phyloP scores from a whole-genome alignment of 2,888 invertebrate genomes.

The Cerceris ruficornis region DNA sequence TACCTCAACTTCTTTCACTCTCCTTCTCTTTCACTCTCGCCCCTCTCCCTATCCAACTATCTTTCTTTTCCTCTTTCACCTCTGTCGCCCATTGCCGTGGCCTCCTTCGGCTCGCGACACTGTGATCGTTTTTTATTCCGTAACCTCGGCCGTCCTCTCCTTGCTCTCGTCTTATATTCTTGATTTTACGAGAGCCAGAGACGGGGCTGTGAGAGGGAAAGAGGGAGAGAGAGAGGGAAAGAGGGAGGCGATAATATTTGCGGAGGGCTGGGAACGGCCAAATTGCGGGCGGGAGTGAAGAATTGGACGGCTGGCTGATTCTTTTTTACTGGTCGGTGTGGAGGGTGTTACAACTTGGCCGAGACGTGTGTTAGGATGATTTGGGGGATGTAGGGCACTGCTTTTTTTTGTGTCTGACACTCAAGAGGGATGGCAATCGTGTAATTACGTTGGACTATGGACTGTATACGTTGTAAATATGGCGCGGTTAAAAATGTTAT shows the following conservation, averaged over 20 bases:
- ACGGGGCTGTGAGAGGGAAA: no score
- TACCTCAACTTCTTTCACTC: neutral
- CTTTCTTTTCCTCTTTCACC: no score
- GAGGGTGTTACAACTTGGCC: neutral
- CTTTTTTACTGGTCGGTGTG: neutral
- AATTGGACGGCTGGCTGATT: neutral
- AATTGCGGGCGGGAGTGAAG: neutral
- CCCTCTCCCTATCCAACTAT: no score
- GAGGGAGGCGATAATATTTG: slow-evolving; percentile 8
- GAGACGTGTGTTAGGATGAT: no score
- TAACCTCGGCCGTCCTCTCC: neutral
- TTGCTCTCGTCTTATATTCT: neutral
- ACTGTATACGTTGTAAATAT: no score
- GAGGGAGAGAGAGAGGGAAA: no score
- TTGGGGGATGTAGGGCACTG: no score
- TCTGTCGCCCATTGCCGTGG: neutral
- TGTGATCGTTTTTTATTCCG: slow-evolving; percentile 15
- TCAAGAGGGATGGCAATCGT: no score
- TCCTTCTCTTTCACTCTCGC: neutral
- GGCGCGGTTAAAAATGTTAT: no score
- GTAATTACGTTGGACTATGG: no score
- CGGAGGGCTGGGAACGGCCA: slow-evolving; percentile 3
- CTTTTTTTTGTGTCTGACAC: no score
- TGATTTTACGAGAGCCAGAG: neutral
- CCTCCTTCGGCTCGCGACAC: neutral